Evolutionary conservation across 2,113 vertebrate species (phyloP).

Genomic region (Sisor rabdophorus): DNA sequence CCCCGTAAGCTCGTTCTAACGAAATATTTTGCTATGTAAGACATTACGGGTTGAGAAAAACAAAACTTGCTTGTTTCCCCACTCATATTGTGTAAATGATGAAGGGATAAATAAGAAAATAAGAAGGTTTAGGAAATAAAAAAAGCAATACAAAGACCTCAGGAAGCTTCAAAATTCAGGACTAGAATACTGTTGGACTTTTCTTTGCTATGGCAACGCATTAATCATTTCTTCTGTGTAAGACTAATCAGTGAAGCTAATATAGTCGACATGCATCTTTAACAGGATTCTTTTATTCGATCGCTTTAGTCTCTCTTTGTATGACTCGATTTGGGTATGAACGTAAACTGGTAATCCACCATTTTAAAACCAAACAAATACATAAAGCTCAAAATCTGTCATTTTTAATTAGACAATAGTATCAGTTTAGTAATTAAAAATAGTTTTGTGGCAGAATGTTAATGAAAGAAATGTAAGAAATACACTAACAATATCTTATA

Average conservation of each 20-base stretch:
- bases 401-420: neutral
- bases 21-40: slow-evolving; percentile 30
- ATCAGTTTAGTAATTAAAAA: neutral
- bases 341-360: neutral
- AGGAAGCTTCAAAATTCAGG: slow-evolving; percentile 62
- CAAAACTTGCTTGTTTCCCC: slow-evolving; percentile 7
- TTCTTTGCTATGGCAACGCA: slow-evolving; percentile 10
- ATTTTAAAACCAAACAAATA: neutral
- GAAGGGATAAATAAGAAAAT: neutral
- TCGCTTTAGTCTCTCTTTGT: neutral
- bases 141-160: slow-evolving; percentile 71
- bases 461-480: neutral
- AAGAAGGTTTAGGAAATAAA: slow-evolving; percentile 36
- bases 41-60: slow-evolving; percentile 17
- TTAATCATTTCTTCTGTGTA: slow-evolving; percentile 19
- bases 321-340: neutral
- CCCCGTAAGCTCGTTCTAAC: slow-evolving; percentile 12
- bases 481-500: neutral
- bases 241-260: slow-evolving; percentile 3
- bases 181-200: slow-evolving; percentile 17
- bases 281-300: slow-evolving; percentile 7
- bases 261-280: neutral
- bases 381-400: neutral
- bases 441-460: neutral
- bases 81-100: neutral